Base-by-base conservation (phyloP, 2,888 invertebrate genomes). In the Nymphalis polychloros region DNA sequence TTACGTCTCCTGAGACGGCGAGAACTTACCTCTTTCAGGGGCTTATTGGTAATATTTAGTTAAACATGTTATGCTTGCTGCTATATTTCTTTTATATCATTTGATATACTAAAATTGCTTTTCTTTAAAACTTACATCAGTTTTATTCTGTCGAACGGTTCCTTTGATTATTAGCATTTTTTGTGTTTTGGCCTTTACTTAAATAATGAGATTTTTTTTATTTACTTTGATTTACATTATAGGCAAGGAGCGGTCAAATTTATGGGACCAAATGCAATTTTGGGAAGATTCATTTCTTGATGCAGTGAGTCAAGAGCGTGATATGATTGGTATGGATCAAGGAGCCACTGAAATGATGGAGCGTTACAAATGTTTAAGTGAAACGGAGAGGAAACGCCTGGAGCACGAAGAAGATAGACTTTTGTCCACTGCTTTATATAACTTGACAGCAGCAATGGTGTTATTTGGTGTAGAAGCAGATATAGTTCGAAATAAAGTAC, bases 271-370 rank as follows among this genome's bases (percentile, higher is more conserved):
- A 93, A 98, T 98, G 97, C 98, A 98, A 83, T 99, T 99, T 89
- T 99, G 99, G 99, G 99, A 99, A 86, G 99, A 99, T 85, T 97
- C 98, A 0, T 99, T 99, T 84, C 93, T 99, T 67, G 99, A 99
- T 90, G 98, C 99, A 0, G 99, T 99, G 1, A 95, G 96, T 55
- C 99, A 99, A 87, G 99, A 99, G 85, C 94, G 99, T 27, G 99
- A 99, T 83, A 98, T 99, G 95, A 97, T 99, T 76, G 98, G 99
- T 65, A 99, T 99, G 99, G 99, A 99, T 93, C 99, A 99, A 85
- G 98, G 99, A 23, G 98, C 99, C 48, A 96, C 97, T 66, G 99
- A 99, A 92, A 99, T 99, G 99, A 98, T 99, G 98, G 99, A 99
- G 81, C 95, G 98, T 77, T 99, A 99, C 90, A 98, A 97, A 83